phyloP scores from a whole-genome alignment of 2,797 vertebrate genomes.

The Megaceryle alcyon region DNA sequence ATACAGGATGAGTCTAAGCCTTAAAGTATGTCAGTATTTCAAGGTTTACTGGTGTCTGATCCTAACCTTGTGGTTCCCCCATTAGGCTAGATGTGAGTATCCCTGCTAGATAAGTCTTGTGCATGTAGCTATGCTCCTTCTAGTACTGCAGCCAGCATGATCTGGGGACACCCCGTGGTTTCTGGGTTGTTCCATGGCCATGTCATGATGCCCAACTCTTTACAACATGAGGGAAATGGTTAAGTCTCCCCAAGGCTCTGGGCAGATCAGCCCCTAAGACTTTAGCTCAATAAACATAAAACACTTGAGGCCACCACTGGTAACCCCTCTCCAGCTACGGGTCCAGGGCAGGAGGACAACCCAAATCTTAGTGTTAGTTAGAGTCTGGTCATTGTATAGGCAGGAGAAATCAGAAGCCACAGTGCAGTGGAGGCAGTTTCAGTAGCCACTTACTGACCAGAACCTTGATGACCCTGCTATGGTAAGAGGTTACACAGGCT shows the following conservation, averaged over 20 bases:
- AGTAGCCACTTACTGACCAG: neutral
- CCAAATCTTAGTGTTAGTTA: neutral
- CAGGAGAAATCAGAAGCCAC: neutral
- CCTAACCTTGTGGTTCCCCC: neutral
- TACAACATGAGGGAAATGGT: neutral
- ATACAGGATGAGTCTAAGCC: neutral
- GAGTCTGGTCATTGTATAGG: neutral
- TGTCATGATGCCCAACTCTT: neutral
- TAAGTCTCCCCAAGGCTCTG: neutral
- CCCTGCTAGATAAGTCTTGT: neutral
- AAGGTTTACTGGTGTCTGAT: neutral
- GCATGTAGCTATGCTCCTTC: neutral
- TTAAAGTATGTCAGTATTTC: neutral
- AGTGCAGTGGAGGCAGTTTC: neutral
- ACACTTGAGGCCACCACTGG: neutral
- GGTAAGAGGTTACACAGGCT: neutral
- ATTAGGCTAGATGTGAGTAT: accelerated
- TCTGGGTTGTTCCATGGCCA: neutral
- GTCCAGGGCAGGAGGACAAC: neutral
- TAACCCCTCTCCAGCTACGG: neutral
- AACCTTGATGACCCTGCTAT: neutral
- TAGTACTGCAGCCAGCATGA: neutral
- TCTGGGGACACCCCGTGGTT: neutral
- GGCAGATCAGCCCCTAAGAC: neutral
- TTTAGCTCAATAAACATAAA: neutral